A percentile compares a stretch with the other conserved stretches of the same genome.
These are phyloP conservation scores for Platichthys flesus DNA, from an alignment of 2,113 vertebrate genomes.

Conservation along the genomic window DNA sequence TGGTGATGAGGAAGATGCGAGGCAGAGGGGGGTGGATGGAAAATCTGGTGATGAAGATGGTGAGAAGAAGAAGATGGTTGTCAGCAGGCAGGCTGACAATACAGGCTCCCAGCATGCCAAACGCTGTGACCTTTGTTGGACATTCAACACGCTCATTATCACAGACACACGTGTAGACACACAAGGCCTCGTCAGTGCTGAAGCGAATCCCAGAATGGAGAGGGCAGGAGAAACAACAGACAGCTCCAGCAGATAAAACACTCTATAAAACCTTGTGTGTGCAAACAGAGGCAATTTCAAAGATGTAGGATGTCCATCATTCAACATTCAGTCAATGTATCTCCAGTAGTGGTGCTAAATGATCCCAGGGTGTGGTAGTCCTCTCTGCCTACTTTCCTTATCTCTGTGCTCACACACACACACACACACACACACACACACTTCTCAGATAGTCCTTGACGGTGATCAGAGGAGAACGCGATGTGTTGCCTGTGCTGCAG, in stretches of 20 bases:
- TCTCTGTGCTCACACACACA: constrained; percentile 27
- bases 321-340: constrained; percentile 46
- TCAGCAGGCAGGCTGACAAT: constrained; percentile 41
- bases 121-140: constrained; percentile 61
- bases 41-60: constrained; percentile 39
- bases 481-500: constrained; percentile 67
- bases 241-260: neutral
- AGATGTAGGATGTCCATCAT: constrained; percentile 30
- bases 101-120: constrained; percentile 30
- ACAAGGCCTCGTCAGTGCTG: constrained; percentile 23
- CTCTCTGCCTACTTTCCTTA: constrained; percentile 48
- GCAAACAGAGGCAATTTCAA: constrained; percentile 22
- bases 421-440: constrained; percentile 34
- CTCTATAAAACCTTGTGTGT: constrained; percentile 2
- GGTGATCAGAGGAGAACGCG: constrained; percentile 63
- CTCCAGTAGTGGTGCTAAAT: constrained; percentile 34
- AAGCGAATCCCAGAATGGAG: constrained; percentile 28
- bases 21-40: constrained; percentile 19
- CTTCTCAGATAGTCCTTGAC: constrained; percentile 73
- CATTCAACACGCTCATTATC: constrained; percentile 40
- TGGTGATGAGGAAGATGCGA: constrained; percentile 17
- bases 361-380: constrained; percentile 71
- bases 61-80: constrained; percentile 24
- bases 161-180: constrained; percentile 39
- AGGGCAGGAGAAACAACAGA: constrained; percentile 31